Evolutionary conservation across 1,140 invertebrate species (phyloP).

Genomic region (Cydia fagiglandana): DNA sequence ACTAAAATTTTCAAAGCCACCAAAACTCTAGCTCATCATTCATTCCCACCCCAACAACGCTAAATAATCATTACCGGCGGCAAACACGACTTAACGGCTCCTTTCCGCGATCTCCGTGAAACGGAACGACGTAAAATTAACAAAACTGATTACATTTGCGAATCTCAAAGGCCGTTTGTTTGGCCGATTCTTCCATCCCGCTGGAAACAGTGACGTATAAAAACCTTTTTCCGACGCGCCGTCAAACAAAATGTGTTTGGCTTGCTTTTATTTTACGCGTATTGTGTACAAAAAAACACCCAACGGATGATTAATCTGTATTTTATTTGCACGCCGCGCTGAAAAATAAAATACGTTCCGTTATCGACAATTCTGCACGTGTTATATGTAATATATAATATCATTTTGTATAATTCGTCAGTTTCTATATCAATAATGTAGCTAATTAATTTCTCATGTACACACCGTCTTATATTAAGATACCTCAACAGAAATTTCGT

Average conservation of each 20-base stretch:
- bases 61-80: constrained; percentile 37
- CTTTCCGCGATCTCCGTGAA: constrained; percentile 51
- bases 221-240: constrained; percentile 34
- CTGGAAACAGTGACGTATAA: constrained; percentile 37
- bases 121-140: constrained; percentile 62
- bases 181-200: constrained; percentile 62
- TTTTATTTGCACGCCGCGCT: background rate
- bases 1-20: background rate
- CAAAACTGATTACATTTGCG: constrained; percentile 72
- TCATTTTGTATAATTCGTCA: background rate
- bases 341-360: constrained; percentile 7
- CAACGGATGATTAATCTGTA: constrained; percentile 19
- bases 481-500: constrained; percentile 29
- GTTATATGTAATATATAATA: background rate
- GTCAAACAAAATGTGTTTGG: constrained; percentile 17
- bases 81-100: constrained; percentile 48
- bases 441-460: constrained; percentile 26
- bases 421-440: constrained; percentile 2
- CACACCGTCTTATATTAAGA: constrained; percentile 27
- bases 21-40: constrained; percentile 13
- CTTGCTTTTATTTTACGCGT: constrained; percentile 27
- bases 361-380: background rate
- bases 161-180: constrained; percentile 62
- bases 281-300: constrained; percentile 24
- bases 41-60: constrained; percentile 23